Evolutionary conservation across 2,797 vertebrate species (phyloP).

Genomic region (Bucorvus abyssinicus): DNA sequence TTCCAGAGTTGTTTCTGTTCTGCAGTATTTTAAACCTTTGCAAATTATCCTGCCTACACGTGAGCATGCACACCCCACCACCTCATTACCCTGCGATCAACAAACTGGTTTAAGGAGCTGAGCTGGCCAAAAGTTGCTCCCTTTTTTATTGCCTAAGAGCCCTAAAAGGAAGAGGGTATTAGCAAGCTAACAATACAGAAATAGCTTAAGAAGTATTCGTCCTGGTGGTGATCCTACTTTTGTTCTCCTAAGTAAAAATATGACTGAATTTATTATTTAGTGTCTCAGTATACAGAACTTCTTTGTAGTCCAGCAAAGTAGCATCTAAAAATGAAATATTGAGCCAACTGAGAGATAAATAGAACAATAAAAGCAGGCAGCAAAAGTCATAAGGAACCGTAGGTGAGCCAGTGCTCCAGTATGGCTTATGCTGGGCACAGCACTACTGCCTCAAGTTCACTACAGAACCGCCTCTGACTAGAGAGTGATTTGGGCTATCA

Average conservation of each 20-base stretch:
- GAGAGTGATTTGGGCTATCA: neutral
- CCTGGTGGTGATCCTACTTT: neutral
- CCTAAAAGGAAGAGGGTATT: neutral
- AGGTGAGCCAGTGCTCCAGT: neutral
- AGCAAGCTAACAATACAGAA: neutral
- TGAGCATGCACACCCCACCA: rapidly evolving
- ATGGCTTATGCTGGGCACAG: neutral
- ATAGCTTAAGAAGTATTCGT: neutral
- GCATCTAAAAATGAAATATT: neutral
- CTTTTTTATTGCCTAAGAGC: neutral
- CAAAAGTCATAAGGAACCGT: neutral
- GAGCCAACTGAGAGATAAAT: neutral
- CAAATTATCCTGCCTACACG: neutral
- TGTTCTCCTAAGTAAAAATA: neutral
- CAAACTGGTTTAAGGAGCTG: neutral
- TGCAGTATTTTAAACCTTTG: neutral
- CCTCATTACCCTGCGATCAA: neutral
- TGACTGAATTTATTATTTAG: neutral
- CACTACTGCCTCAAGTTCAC: neutral
- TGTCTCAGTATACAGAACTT: neutral
- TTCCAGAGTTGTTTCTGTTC: neutral
- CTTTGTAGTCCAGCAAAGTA: neutral
- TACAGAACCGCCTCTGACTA: neutral
- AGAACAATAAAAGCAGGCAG: neutral
- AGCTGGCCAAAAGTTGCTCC: neutral